Percentiles rank a stretch among this genome's conserved stretches.
phyloP scores from a whole-genome alignment of 1,140 invertebrate genomes.

The Habropoda laboriosa region DNA sequence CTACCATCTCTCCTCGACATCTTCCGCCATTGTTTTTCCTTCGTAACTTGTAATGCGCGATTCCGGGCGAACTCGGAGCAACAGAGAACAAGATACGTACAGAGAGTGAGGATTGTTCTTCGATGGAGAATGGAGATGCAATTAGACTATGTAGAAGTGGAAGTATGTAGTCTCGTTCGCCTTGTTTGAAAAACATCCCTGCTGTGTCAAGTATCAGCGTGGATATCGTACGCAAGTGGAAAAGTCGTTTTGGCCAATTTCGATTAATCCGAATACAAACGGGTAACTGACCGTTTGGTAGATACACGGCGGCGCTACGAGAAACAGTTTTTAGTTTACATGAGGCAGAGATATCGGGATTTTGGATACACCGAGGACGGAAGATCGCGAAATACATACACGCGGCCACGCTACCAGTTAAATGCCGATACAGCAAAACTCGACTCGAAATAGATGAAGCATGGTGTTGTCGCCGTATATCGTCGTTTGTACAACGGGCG shows the following conservation, averaged over 20 bases:
- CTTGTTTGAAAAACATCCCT: not conserved
- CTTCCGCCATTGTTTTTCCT: constrained; percentile 69
- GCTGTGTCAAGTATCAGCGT: not conserved
- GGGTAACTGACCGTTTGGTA: not conserved
- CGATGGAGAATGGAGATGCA: too few species aligned
- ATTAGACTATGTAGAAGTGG: too few species aligned
- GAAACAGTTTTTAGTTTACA: constrained; percentile 46
- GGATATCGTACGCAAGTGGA: not conserved
- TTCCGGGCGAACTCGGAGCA: not conserved
- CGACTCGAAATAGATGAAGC: constrained; percentile 65
- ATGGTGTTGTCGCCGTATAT: constrained; percentile 64
- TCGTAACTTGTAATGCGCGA: constrained; percentile 18
- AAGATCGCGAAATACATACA: constrained; percentile 26
- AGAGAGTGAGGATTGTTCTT: too few species aligned
- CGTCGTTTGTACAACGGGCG: constrained; percentile 62
- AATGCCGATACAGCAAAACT: constrained; percentile 64
- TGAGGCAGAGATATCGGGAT: constrained; percentile 25
- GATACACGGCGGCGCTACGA: not conserved
- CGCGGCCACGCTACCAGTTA: constrained; percentile 53
- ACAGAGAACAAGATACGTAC: not conserved
- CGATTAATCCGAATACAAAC: constrained; percentile 38
- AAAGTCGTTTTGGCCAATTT: constrained; percentile 28
- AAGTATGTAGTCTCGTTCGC: too few species aligned
- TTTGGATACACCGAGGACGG: not conserved
- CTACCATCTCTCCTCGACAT: constrained; percentile 73